Percentiles rank a stretch among this genome's conserved stretches.
These are phyloP conservation scores for Aselliscus stoliczkanus DNA, from an alignment of 2,797 vertebrate species.

Conservation along the genomic window DNA sequence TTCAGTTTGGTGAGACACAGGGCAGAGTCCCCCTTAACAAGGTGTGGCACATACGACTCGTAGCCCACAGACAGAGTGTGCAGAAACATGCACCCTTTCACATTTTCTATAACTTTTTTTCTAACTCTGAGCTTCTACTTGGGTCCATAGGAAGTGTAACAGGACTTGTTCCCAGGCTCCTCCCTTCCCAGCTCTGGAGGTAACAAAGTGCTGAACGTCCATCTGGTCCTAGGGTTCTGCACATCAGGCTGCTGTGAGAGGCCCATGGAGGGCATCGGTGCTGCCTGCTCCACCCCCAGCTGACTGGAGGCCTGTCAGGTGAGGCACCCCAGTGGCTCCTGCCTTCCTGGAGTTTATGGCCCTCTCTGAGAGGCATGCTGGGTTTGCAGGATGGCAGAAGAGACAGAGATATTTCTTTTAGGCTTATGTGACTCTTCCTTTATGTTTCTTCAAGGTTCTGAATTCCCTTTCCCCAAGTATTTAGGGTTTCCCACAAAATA, in stretches of 20 bases:
- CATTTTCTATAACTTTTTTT: background rate
- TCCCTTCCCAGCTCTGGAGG: too few species aligned
- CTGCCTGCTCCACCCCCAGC: accelerated
- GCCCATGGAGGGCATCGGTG: accelerated
- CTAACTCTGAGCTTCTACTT: background rate
- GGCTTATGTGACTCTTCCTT: background rate
- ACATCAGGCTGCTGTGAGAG: background rate
- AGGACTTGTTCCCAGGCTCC: background rate
- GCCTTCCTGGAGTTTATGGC: background rate
- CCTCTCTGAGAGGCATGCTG: background rate
- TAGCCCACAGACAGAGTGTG: background rate
- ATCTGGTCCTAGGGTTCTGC: background rate
- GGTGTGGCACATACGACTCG: background rate
- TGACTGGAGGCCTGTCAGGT: accelerated
- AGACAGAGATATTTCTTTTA: background rate
- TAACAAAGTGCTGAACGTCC: accelerated
- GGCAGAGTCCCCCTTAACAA: background rate
- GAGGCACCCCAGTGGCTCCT: background rate
- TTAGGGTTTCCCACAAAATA: background rate
- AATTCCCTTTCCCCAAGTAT: background rate
- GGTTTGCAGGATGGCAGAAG: background rate
- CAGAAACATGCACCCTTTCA: background rate
- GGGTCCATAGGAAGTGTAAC: background rate
- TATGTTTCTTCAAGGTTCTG: background rate
- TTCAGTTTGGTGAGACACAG: background rate